Evolutionary conservation across 1,140 invertebrate species (phyloP).

Genomic region (Neodiprion fabricii): DNA sequence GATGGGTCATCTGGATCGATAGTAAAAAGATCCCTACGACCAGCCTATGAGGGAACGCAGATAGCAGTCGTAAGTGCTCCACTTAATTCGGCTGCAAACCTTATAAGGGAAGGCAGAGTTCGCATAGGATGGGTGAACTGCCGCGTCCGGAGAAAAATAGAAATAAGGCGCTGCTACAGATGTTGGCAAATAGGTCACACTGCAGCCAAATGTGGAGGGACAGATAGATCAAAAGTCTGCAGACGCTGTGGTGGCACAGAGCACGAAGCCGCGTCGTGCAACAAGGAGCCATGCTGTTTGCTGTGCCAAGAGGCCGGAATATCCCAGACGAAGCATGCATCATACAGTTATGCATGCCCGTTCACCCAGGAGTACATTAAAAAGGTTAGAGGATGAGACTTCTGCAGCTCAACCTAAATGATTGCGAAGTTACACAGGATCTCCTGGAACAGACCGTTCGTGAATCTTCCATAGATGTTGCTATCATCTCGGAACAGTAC

Average conservation of each 20-base stretch:
- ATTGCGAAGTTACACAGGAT: too few relatives aligned
- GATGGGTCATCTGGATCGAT: too few relatives aligned
- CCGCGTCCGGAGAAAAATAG: constrained; percentile 14
- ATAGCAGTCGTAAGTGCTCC: constrained; percentile 8
- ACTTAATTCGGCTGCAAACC: neutral
- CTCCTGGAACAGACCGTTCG: too few relatives aligned
- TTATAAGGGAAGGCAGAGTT: constrained; percentile 12
- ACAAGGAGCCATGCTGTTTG: neutral
- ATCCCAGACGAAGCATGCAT: too few relatives aligned
- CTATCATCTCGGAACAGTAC: constrained; percentile 14
- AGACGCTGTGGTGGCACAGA: neutral
- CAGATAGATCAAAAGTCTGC: constrained; percentile 6
- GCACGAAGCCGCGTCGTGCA: neutral
- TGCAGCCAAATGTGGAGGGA: constrained; percentile 12
- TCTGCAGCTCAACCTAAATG: too few relatives aligned
- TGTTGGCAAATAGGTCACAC: constrained; percentile 28
- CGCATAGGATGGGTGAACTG: constrained; percentile 28
- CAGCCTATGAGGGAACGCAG: constrained; percentile 11
- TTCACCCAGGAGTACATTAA: too few relatives aligned
- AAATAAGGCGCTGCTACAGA: constrained; percentile 21
- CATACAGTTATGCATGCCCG: too few relatives aligned
- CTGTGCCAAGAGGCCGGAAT: neutral
- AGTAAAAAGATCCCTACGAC: neutral
- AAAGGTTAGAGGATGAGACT: too few relatives aligned
- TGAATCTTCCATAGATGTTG: neutral